Conservation (phyloP, 1,140 invertebrate genomes). For the Brachionus rubens region DNA sequence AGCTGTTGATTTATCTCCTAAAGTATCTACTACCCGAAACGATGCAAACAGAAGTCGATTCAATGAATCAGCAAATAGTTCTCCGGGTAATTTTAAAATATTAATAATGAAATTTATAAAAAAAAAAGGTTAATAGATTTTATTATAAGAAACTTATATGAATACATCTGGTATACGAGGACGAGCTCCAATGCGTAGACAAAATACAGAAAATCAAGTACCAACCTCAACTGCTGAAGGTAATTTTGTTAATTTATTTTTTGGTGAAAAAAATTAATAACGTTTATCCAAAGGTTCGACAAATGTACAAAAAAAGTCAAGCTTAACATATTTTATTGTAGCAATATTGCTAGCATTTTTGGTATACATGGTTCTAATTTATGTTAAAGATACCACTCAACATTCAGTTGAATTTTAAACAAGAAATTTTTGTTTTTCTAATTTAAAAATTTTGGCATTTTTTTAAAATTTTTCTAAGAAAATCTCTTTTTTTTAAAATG, state of each 20-base stretch:
- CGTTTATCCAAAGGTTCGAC: no score
- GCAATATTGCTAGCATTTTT: not conserved
- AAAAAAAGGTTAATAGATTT: not conserved
- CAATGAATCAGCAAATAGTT: not conserved
- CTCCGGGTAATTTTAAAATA: not conserved
- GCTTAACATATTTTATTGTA: not conserved
- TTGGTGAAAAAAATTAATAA: not conserved
- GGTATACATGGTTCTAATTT: not conserved
- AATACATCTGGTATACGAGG: constrained; percentile 4
- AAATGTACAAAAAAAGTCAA: not conserved
- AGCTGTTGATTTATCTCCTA: no score
- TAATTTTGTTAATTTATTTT: not conserved
- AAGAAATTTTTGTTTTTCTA: not conserved
- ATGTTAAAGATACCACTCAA: not conserved
- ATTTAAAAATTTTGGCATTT: no score
- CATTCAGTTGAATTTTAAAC: not conserved
- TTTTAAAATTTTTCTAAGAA: no score
- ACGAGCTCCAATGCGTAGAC: not conserved
- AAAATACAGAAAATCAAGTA: not conserved
- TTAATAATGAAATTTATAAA: no score
- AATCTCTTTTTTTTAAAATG: no score
- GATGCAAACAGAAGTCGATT: no score
- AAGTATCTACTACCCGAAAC: no score
- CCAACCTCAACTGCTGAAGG: not conserved
- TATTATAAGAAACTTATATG: not conserved